Conservation (phyloP, 2,797 vertebrate genomes). For the Botia kubotai region DNA sequence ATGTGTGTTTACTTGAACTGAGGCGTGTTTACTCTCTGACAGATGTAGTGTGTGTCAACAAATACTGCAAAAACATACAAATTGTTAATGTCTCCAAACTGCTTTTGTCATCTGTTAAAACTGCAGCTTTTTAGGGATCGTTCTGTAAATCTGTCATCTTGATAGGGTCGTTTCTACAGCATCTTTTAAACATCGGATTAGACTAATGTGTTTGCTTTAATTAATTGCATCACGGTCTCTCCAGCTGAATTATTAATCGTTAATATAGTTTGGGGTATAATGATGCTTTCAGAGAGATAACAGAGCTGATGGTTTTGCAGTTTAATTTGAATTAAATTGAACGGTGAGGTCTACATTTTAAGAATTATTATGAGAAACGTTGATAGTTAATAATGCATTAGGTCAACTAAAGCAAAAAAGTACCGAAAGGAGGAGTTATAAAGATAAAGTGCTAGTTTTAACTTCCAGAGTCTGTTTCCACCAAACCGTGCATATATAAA, state of each 20-base stretch:
- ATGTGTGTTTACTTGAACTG: background rate
- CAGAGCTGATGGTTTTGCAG: background rate
- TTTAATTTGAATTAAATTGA: background rate
- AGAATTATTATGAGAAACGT: background rate
- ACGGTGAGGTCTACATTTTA: background rate
- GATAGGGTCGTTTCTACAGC: background rate
- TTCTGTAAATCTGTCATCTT: background rate
- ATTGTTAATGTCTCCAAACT: background rate
- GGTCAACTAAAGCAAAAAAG: background rate
- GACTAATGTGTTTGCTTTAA: background rate
- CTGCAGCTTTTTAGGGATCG: background rate
- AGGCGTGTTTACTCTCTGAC: background rate
- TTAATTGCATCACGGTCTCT: background rate
- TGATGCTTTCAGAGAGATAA: background rate
- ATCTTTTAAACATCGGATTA: background rate
- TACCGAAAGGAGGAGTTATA: background rate
- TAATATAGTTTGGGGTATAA: too few relatives aligned
- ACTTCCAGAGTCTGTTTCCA: background rate
- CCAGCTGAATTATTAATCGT: background rate
- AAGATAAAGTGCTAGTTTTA: background rate
- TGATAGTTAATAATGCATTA: background rate
- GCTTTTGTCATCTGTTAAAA: constrained; percentile 8
- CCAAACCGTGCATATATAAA: too few relatives aligned
- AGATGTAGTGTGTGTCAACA: background rate
- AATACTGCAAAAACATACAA: background rate